Percentiles rank a stretch among this genome's conserved stretches.
phyloP scores from a whole-genome alignment of 2,888 invertebrate genomes.

The Brachypterus glaber region DNA sequence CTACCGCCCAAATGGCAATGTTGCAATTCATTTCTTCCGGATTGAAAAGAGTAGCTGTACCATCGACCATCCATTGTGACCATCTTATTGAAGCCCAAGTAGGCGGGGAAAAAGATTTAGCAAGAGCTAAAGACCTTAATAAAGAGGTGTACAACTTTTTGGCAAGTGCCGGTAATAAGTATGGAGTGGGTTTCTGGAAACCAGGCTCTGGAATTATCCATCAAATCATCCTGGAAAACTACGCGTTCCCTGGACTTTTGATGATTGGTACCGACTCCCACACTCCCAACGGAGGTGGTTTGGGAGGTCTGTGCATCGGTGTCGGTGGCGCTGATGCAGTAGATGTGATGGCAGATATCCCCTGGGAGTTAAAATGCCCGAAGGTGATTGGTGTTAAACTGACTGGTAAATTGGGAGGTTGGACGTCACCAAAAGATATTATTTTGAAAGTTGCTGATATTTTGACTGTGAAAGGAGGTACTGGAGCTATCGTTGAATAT shows the following conservation, averaged over 20 bases:
- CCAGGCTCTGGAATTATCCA: slow-evolving; percentile 98
- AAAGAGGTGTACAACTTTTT: slow-evolving; percentile 93
- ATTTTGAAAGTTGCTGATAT: slow-evolving; percentile 96
- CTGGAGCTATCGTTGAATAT: slow-evolving; percentile 98
- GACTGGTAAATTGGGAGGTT: slow-evolving; percentile 88
- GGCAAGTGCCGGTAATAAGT: slow-evolving; percentile 90
- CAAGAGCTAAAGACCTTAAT: slow-evolving; percentile 84
- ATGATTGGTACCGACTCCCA: slow-evolving; percentile 99
- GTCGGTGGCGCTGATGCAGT: slow-evolving; percentile 99
- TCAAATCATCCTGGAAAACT: slow-evolving; percentile 98
- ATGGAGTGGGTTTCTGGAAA: slow-evolving; percentile 99
- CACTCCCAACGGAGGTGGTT: slow-evolving; percentile 97
- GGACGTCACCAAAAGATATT: slow-evolving; percentile 99
- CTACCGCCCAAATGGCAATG: slow-evolving; percentile 99
- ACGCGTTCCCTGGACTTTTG: slow-evolving; percentile 96
- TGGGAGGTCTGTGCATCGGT: slow-evolving; percentile 96
- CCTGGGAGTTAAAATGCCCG: slow-evolving; percentile 99
- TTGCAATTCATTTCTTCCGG: slow-evolving; percentile 98
- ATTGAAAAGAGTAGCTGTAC: slow-evolving; percentile 88
- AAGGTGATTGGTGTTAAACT: slow-evolving; percentile 97
- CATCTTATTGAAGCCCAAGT: slow-evolving; percentile 97
- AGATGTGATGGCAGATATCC: slow-evolving; percentile 98
- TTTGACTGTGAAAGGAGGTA: slow-evolving; percentile 97
- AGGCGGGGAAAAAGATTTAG: slow-evolving; percentile 84
- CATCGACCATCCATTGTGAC: slow-evolving; percentile 98